Evolutionary conservation across 1,140 invertebrate species (phyloP).

Genomic region (Aphaenogaster floridana): DNA sequence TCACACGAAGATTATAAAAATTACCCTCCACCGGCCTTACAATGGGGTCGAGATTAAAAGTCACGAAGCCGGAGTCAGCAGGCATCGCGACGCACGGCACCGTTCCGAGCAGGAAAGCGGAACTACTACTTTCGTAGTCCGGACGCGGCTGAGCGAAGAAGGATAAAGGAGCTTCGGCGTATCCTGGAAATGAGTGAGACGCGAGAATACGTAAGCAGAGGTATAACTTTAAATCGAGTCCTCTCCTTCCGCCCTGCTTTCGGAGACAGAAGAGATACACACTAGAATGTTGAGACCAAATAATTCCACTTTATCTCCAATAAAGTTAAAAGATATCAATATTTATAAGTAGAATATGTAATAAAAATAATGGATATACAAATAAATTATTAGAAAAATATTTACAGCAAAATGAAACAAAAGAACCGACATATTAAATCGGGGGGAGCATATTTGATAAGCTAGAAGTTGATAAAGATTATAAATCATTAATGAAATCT

Average conservation of each 20-base stretch:
- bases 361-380: background rate
- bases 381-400: background rate
- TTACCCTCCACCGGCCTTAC: constrained; percentile 53
- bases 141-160: constrained; percentile 55
- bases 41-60: constrained; percentile 74
- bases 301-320: background rate
- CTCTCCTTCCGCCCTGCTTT: background rate
- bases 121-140: constrained; percentile 70
- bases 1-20: constrained; percentile 68
- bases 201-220: constrained; percentile 72
- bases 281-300: background rate
- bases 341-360: background rate
- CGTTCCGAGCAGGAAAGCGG: constrained; percentile 38
- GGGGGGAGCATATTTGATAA: background rate
- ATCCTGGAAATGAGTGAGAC: constrained; percentile 68
- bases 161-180: constrained; percentile 68
- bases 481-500: constrained; percentile 2
- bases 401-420: background rate
- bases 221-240: constrained; percentile 73
- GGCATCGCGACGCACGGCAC: background rate
- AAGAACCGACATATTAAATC: background rate
- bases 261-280: background rate
- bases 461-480: background rate
- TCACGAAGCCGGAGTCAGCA: constrained; percentile 64
- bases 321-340: background rate